Evolutionary conservation across 2,888 invertebrate species (phyloP).

Genomic region (Morpho achilles): DNA sequence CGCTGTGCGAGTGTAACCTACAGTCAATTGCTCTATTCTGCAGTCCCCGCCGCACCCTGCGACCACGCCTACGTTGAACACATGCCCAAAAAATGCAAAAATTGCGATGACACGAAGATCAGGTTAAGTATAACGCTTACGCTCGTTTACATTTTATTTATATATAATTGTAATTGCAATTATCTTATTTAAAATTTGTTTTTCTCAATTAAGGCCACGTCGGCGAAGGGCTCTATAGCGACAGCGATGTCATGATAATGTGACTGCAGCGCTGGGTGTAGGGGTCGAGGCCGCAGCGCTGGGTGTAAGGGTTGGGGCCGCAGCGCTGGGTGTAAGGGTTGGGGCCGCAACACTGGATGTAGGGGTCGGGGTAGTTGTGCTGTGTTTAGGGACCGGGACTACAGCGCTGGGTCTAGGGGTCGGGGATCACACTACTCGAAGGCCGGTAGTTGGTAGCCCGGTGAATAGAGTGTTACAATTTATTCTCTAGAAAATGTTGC

Average conservation of each 20-base stretch:
- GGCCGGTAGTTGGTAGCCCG: too few species aligned
- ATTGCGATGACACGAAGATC: slow-evolving; percentile 41
- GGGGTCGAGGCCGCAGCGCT: too few species aligned
- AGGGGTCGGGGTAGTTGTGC: too few species aligned
- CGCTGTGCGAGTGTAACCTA: slow-evolving; percentile 13
- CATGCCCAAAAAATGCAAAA: slow-evolving; percentile 43
- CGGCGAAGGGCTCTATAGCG: background rate
- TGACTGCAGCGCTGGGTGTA: too few species aligned
- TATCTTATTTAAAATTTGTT: background rate
- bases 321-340: too few species aligned
- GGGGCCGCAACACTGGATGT: too few species aligned
- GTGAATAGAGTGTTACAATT: too few species aligned
- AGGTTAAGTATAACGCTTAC: slow-evolving; percentile 38
- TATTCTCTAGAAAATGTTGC: too few species aligned
- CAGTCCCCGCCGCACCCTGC: slow-evolving; percentile 35
- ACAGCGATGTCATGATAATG: background rate
- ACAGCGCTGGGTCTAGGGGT: too few species aligned
- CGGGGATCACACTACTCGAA: too few species aligned
- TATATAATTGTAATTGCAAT: background rate
- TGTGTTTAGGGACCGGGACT: too few species aligned
- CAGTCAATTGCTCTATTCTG: slow-evolving; percentile 32
- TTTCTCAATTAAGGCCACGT: background rate
- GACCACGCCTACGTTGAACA: slow-evolving; percentile 29
- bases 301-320: too few species aligned
- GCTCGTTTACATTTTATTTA: slow-evolving; percentile 11